phyloP scores from a whole-genome alignment of 1,140 invertebrate species.

The Pseudomyrmex flavicornis region DNA sequence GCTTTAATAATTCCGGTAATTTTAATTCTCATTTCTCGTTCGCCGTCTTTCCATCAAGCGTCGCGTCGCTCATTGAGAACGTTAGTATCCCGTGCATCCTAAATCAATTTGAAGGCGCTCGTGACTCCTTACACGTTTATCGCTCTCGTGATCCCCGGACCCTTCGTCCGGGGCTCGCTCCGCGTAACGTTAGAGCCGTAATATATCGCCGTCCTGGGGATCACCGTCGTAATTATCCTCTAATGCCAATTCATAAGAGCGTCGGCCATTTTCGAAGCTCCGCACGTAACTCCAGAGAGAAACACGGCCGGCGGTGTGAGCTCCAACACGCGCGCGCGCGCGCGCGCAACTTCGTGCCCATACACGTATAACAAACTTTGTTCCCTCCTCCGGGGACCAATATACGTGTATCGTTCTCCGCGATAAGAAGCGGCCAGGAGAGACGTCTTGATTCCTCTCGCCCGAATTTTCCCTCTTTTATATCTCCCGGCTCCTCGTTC shows the following conservation, averaged over 20 bases:
- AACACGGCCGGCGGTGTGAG: conserved; percentile 48
- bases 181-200: conserved; percentile 59
- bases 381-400: conserved; percentile 58
- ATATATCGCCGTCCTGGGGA: conserved; percentile 70
- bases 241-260: conserved; percentile 75
- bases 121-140: conserved; percentile 56
- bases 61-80: not conserved
- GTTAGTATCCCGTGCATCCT: conserved; percentile 9
- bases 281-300: conserved; percentile 80
- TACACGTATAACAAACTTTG: conserved; percentile 34
- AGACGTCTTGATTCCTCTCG: conserved; percentile 64
- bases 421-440: conserved; percentile 59
- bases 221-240: conserved; percentile 73
- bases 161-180: not conserved
- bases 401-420: conserved; percentile 70
- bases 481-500: not conserved
- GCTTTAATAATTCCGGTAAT: not conserved
- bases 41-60: not conserved
- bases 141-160: conserved; percentile 27
- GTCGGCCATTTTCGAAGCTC: conserved; percentile 79
- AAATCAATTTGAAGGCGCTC: conserved; percentile 52
- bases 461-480: conserved; percentile 39
- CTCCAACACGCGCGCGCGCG: conserved; percentile 33
- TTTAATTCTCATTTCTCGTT: conserved; percentile 3
- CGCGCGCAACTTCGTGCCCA: not conserved